phyloP scores from a whole-genome alignment of 2,113 vertebrate genomes.

The Labeo catla region DNA sequence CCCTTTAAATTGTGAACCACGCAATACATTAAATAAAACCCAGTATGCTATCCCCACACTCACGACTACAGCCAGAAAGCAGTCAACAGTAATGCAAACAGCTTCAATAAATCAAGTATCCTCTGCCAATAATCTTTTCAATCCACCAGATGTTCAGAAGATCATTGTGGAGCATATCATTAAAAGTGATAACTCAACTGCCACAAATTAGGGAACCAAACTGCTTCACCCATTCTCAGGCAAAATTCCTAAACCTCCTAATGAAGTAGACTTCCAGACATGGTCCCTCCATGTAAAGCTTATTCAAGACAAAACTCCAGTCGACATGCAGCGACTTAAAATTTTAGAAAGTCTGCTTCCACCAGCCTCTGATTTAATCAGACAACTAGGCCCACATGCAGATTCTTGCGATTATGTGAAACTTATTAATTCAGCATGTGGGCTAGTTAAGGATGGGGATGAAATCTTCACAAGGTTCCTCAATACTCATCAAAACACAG shows the following conservation, averaged over 20 bases:
- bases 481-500: background rate
- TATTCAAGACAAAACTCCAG: slow-evolving; percentile 19
- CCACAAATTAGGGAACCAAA: background rate
- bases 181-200: background rate
- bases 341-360: slow-evolving; percentile 48
- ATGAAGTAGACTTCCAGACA: background rate
- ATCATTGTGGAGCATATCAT: background rate
- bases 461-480: background rate
- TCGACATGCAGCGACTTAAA: slow-evolving; percentile 30
- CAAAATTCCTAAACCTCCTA: background rate
- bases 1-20: background rate
- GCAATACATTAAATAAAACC: background rate
- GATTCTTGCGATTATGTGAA: slow-evolving; percentile 36
- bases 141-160: background rate
- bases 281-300: slow-evolving; percentile 46
- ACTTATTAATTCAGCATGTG: background rate
- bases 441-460: background rate
- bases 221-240: background rate
- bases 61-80: background rate
- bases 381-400: slow-evolving; percentile 15
- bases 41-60: background rate
- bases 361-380: slow-evolving; percentile 32
- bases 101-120: background rate
- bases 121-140: background rate
- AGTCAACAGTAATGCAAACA: background rate